Base-by-base conservation (phyloP, 2,113 vertebrate genomes). In the Leptobrachium ailaonicum region DNA sequence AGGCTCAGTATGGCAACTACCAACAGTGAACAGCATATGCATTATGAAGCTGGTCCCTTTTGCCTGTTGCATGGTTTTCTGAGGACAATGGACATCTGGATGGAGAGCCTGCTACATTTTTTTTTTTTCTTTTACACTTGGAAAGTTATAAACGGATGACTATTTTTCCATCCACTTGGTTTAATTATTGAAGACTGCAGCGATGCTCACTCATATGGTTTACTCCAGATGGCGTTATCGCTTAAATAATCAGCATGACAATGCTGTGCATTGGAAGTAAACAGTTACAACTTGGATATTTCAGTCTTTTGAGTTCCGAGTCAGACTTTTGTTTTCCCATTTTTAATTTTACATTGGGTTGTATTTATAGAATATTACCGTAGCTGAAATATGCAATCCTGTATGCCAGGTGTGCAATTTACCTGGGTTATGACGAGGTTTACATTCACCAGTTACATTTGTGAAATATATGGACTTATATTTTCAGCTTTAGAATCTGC, bases 1-100 rank as follows among this genome's bases (percentile, higher is more conserved):
- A 99, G 97, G 96, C 91, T 91, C 97, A 98, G 79, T 98, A 99
- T 90, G 96, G 96, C 91, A 99, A 98, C 90, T 99, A 99, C 82
- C 96, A 99, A 88, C 97, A 98, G 88, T 99, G 95, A 97, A 92
- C 89, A 90, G 73, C 87, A 74, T 47, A 87, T 86, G 84, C 88
- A 91, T 90, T 91, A 91, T 90, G 71, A 88, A 90, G 85, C 85
- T 87, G 88, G 66, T 86, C 82, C 83, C 87, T 0, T 84, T 88
- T 50, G 89, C 88, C 13, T 92, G 90, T 90, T 90, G 83, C 89
- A 81, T 86, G 88, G 84, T 88, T 88, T 86, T 86, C 87, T 91
- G 87, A 88, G 88, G 89, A 90, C 90, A 91, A 89, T 90, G 92
- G 91, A 89, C 88, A 84, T 89, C 88, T 87, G 84, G 83, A 83